These are phyloP conservation scores for Uropetala carovei DNA, from an alignment of 2,888 invertebrate genomes.

Conservation along the genomic window DNA sequence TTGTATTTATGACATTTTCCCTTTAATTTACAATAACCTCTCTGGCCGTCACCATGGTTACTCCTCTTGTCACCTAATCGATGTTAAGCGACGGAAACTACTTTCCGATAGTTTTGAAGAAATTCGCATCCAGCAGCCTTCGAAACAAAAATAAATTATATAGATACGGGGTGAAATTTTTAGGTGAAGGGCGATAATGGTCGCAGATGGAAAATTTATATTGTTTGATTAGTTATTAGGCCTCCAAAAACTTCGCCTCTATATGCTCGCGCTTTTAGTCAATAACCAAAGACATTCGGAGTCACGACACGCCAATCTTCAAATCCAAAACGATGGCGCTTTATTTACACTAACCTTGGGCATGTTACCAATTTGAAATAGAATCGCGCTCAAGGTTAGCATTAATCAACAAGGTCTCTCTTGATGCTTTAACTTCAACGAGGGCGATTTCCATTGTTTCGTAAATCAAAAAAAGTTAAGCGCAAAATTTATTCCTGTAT, in stretches of 20 bases:
- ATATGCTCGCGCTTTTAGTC: background rate
- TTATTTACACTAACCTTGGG: background rate
- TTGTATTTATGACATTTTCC: no score
- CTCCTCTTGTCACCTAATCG: no score
- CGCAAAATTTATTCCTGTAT: no score
- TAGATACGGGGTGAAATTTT: background rate
- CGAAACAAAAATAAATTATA: background rate
- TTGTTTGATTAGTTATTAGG: constrained; percentile 1
- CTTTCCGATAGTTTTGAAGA: no score
- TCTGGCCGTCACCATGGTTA: no score
- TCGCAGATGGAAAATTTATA: constrained; percentile 10
- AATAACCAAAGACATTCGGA: background rate
- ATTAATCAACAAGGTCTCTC: background rate
- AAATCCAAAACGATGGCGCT: background rate
- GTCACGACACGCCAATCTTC: constrained; percentile 35
- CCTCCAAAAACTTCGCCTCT: background rate
- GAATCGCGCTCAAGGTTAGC: background rate
- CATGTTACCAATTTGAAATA: background rate
- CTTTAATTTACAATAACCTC: no score
- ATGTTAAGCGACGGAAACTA: no score
- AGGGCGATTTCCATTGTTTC: no score
- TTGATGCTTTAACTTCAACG: no score
- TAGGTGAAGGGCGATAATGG: constrained; percentile 12
- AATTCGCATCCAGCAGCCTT: no score
- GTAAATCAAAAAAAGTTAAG: no score